Conservation (phyloP, 1,140 invertebrate species). For the Panagrolaimus sp. region DNA sequence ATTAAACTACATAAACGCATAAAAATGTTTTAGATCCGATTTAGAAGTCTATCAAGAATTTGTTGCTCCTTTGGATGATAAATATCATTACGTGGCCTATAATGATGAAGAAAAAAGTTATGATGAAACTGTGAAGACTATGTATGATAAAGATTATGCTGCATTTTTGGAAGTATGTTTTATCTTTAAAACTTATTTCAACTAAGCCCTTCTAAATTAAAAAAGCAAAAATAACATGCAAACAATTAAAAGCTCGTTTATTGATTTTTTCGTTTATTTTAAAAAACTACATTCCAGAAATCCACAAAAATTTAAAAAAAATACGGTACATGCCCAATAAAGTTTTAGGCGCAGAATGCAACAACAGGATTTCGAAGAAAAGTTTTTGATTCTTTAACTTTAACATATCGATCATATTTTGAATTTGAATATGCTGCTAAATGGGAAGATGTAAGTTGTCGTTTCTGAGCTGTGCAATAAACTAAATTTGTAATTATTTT, state of each 20-base stretch:
- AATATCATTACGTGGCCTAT: conserved; percentile 15
- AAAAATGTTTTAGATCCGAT: conserved; percentile 1
- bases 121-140: conserved; percentile 19
- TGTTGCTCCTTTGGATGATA: conserved; percentile 13
- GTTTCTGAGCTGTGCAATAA: no score
- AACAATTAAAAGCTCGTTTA: no score
- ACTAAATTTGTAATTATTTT: conserved; percentile 18
- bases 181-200: no score
- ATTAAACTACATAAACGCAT: no score
- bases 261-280: no score
- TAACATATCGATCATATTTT: conserved; percentile 1
- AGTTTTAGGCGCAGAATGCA: background rate
- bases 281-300: no score
- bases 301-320: no score
- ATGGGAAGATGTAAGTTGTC: conserved; percentile 17
- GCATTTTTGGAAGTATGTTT: conserved; percentile 19
- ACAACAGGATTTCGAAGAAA: background rate
- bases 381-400: background rate
- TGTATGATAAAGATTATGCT: conserved; percentile 19
- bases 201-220: background rate
- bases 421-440: conserved; percentile 15
- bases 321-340: background rate
- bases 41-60: conserved; percentile 19
- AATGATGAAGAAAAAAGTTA: conserved; percentile 12
- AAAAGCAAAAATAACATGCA: background rate